Evolutionary conservation across 1,140 invertebrate genomes (phyloP).

Genomic region (Neotoxoptera formosana): DNA sequence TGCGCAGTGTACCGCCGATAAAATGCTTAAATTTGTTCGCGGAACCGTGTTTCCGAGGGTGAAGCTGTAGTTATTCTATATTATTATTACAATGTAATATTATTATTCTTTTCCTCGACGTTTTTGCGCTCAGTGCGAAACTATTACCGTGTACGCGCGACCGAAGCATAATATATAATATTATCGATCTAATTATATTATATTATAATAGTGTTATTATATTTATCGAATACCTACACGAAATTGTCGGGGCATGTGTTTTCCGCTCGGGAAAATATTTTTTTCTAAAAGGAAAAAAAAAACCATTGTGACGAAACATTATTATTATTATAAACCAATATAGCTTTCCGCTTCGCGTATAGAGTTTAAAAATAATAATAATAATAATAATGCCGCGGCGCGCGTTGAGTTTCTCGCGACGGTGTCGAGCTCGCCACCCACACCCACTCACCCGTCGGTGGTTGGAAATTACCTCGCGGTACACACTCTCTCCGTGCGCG

Average conservation of each 20-base stretch:
- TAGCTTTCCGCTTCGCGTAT: background rate
- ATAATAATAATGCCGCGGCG: too few relatives aligned
- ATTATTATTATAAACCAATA: background rate
- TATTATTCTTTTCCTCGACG: background rate
- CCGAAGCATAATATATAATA: slow-evolving; percentile 16
- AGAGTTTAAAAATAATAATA: background rate
- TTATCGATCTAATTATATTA: background rate
- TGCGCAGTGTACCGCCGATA: background rate
- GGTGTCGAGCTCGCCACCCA: background rate
- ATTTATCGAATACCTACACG: background rate
- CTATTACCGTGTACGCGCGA: background rate
- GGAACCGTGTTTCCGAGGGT: background rate
- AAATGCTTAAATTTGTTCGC: background rate
- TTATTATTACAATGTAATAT: too few relatives aligned
- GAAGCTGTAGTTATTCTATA: background rate
- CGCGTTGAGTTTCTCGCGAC: background rate
- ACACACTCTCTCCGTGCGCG: background rate
- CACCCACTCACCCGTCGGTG: background rate
- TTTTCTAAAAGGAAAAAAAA: background rate
- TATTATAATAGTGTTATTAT: background rate
- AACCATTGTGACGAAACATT: slow-evolving; percentile 1
- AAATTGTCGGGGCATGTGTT: background rate
- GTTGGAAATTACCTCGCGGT: background rate
- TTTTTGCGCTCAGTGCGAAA: background rate
- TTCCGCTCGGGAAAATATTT: background rate